Evolutionary conservation across 2,797 vertebrate species (phyloP).

Genomic region (Acropternis orthonyx): DNA sequence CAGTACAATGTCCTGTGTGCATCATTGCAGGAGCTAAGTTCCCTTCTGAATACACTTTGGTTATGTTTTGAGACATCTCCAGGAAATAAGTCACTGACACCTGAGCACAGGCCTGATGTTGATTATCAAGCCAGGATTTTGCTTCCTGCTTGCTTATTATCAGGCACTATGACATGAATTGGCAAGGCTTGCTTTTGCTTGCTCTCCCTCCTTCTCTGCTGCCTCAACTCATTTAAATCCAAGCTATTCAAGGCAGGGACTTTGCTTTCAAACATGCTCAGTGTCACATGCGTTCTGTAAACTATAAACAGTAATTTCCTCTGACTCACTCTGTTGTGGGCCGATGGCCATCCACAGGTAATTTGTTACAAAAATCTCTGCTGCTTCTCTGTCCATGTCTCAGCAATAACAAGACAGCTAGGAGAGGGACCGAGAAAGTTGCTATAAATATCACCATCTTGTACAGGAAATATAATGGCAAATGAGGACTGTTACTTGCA

Average conservation of each 20-base stretch:
- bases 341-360: neutral
- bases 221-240: conserved; percentile 55
- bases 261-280: conserved; percentile 41
- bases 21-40: neutral
- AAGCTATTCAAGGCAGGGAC: conserved; percentile 36
- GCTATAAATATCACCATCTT: neutral
- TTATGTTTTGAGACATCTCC: neutral
- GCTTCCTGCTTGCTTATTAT: conserved; percentile 27
- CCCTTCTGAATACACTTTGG: neutral
- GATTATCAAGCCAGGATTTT: neutral
- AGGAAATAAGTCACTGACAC: neutral
- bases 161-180: neutral
- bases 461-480: neutral
- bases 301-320: conserved; percentile 65
- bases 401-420: neutral
- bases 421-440: neutral
- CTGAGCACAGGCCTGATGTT: neutral
- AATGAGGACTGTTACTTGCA: neutral
- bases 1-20: neutral
- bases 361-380: neutral
- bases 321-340: conserved; percentile 32
- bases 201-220: conserved; percentile 36
- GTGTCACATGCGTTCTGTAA: conserved; percentile 20
- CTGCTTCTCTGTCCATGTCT: neutral
- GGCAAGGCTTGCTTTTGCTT: conserved; percentile 36